Base-by-base conservation (phyloP, 2,113 vertebrate species). In the Colius striatus region DNA sequence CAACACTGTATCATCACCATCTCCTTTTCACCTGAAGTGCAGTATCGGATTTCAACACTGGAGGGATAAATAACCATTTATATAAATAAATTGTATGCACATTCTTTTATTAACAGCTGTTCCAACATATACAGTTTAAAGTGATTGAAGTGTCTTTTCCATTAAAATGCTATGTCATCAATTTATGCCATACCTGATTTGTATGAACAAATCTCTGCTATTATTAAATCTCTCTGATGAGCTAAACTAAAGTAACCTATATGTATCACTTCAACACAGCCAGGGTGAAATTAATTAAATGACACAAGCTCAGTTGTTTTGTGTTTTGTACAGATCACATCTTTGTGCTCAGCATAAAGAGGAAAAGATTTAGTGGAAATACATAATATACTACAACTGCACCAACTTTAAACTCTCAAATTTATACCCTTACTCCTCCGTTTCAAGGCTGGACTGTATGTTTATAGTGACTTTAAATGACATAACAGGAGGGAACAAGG, bases 11-110 rank as follows among this genome's bases (percentile, higher is more conserved):
- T 26, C 50, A 67, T 43, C 65, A 85, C 26, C 34, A 51, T 75
- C 30, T 26, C 23, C 72, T 81, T 83, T 45, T 83, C 82, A 75
- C 14, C 13, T 47, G 51, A 58, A 41, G 38, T 57, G 36, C 21
- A 73, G 53, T 32, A 36, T 17, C 29, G 32, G 38, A 79, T 20
- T 50, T 79, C 29, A 72, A 43, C 16, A 32, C 4, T 29, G 48
- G 53, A 11, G 4, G 19, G 4, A 5, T 54, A 21, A 70, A 70
- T 19, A 0, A 0, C 2, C 1, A 65, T 51, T 93, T 86, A 20
- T 74, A 77, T n/a, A 17, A 13, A 36, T 62, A 54, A 63, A 36
- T 90, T 63, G 25, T 67, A 32, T 5, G 38, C 17, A 38, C 20
- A 25, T 71, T 82, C 38, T 95, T 78, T 77, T 72, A 41, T 79